phyloP scores from a whole-genome alignment of 2,113 vertebrate species.

The Cygnus buccinator region DNA sequence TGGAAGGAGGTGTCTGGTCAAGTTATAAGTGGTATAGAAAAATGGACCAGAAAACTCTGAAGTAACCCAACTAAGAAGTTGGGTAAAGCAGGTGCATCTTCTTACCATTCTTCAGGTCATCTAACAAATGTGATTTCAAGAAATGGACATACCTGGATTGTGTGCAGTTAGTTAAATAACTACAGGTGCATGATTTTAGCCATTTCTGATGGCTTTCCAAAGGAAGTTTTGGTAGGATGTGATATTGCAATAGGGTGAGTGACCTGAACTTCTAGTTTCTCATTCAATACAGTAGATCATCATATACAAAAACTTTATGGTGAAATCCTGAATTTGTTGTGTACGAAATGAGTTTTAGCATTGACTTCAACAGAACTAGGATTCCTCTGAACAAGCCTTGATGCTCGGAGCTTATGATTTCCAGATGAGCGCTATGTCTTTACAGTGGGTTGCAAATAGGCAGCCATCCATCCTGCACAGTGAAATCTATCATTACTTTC shows the following conservation, averaged over 20 bases:
- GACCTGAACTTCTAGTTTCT: neutral
- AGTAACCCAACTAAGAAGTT: neutral
- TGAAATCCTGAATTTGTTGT: neutral
- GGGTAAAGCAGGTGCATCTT: neutral
- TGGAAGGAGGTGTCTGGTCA: neutral
- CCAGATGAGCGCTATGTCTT: neutral
- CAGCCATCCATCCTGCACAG: neutral
- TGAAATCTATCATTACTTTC: neutral
- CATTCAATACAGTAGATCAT: neutral
- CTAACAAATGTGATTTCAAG: neutral
- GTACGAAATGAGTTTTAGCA: neutral
- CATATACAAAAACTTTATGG: accelerated
- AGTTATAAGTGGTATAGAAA: neutral
- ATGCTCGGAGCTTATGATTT: neutral
- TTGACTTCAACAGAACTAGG: neutral
- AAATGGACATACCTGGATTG: neutral
- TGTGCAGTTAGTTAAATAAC: neutral
- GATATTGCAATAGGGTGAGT: neutral
- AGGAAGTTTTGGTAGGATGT: neutral
- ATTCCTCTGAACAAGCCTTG: neutral
- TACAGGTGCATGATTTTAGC: neutral
- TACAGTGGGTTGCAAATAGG: neutral
- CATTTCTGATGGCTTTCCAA: neutral
- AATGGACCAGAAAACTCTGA: neutral
- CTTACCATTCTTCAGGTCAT: neutral